Conservation (phyloP, 2,888 invertebrate genomes). For the Archaeoteleia sp. region DNA sequence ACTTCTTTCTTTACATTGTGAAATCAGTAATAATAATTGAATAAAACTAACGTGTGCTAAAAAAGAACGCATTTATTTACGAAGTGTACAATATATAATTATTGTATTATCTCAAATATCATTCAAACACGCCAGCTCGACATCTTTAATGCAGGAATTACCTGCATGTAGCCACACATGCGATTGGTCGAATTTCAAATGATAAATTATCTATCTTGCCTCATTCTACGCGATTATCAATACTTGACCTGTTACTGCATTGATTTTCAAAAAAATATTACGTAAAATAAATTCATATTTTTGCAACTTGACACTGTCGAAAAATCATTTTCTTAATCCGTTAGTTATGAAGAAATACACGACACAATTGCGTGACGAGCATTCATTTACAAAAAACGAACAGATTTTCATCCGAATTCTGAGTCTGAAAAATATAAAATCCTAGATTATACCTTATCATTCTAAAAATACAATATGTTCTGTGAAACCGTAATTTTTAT, state of each 20-base stretch:
- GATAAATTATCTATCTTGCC: no score
- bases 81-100: conserved; percentile 49
- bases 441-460: conserved; percentile 67
- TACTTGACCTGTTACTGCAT: no score
- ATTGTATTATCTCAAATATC: conserved; percentile 43
- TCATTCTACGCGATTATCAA: no score
- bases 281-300: no score
- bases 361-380: conserved; percentile 15
- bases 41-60: conserved; percentile 39
- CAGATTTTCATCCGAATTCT: conserved; percentile 41
- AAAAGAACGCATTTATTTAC: conserved; percentile 53
- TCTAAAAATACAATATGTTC: conserved; percentile 69
- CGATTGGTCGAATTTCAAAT: neutral
- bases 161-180: conserved; percentile 8
- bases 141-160: conserved; percentile 40
- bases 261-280: no score
- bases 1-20: neutral
- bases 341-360: conserved; percentile 14
- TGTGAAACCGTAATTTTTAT: conserved; percentile 53
- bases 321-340: no score
- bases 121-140: conserved; percentile 41
- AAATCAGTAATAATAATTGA: conserved; percentile 9
- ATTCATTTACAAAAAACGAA: conserved; percentile 30
- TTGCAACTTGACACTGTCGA: no score
- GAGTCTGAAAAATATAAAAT: conserved; percentile 69